Conservation (phyloP, 2,113 vertebrate species). For the Osmerus mordax region DNA sequence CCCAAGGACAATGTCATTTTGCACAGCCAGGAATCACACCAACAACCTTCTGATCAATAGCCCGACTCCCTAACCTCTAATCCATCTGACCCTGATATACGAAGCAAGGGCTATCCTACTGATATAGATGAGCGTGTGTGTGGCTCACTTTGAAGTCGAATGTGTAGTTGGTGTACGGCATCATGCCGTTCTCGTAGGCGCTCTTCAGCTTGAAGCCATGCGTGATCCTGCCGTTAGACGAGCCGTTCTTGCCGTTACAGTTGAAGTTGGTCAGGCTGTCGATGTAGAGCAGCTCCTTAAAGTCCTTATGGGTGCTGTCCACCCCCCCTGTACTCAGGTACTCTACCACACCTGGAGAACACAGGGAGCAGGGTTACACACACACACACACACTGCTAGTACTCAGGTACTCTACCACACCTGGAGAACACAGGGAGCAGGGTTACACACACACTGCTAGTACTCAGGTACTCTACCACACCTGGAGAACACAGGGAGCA, state of each 20-base stretch:
- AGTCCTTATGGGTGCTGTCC: slow-evolving; percentile 98
- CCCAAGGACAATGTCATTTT: too few relatives aligned
- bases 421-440: slow-evolving; percentile 58
- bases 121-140: not conserved
- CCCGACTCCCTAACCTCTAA: too few relatives aligned
- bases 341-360: slow-evolving; percentile 88
- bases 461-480: slow-evolving; percentile 96
- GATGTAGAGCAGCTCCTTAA: slow-evolving; percentile 95
- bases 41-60: too few relatives aligned
- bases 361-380: not conserved
- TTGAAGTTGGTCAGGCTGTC: slow-evolving; percentile 98
- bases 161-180: slow-evolving; percentile 99
- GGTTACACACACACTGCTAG: slow-evolving; percentile 77
- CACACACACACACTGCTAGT: slow-evolving; percentile 79
- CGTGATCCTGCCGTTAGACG: slow-evolving; percentile 91
- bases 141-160: slow-evolving; percentile 90
- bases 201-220: slow-evolving; percentile 98
- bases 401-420: slow-evolving; percentile 96
- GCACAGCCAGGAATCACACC: too few relatives aligned
- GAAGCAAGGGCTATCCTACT: not conserved
- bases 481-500: slow-evolving; percentile 65
- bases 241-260: slow-evolving; percentile 92
- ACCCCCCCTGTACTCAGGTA: slow-evolving; percentile 95
- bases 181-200: slow-evolving; percentile 95
- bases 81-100: too few relatives aligned